A percentile compares a stretch with the other conserved stretches of the same genome.
phyloP scores from a whole-genome alignment of 2,113 vertebrate species.

The Pholis gunnellus region DNA sequence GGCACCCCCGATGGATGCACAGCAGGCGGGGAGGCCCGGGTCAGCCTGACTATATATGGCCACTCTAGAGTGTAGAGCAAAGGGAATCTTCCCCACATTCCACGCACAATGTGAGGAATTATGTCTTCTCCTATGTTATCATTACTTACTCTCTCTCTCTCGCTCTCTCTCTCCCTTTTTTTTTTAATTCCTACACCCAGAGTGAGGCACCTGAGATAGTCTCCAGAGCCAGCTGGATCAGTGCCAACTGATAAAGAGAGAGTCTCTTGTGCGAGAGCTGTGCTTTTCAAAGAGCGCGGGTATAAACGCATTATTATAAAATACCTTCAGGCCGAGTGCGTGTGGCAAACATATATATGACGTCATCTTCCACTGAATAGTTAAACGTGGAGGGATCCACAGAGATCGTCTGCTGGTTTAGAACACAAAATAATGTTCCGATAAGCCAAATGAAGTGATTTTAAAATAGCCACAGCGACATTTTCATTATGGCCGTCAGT shows the following conservation, averaged over 20 bases:
- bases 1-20: constrained; percentile 42
- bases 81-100: constrained; percentile 50
- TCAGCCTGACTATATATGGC: constrained; percentile 69
- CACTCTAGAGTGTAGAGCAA: constrained; percentile 33
- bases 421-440: not conserved
- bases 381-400: not conserved
- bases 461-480: not conserved
- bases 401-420: not conserved
- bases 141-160: not conserved
- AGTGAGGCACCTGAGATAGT: constrained; percentile 34
- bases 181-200: constrained; percentile 30
- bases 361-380: no score
- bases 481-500: constrained; percentile 55
- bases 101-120: constrained; percentile 49
- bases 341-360: not conserved
- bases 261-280: constrained; percentile 3
- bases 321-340: not conserved
- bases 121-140: constrained; percentile 41
- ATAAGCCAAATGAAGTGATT: constrained; percentile 26
- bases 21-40: constrained; percentile 17
- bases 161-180: not conserved
- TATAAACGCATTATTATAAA: not conserved
- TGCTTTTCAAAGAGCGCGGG: not conserved
- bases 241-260: constrained; percentile 61
- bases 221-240: constrained; percentile 41